A percentile compares a stretch with the other conserved stretches of the same genome.
These are phyloP conservation scores for Alectoris magna DNA, from an alignment of 2,797 vertebrate species.

Conservation along the genomic window DNA sequence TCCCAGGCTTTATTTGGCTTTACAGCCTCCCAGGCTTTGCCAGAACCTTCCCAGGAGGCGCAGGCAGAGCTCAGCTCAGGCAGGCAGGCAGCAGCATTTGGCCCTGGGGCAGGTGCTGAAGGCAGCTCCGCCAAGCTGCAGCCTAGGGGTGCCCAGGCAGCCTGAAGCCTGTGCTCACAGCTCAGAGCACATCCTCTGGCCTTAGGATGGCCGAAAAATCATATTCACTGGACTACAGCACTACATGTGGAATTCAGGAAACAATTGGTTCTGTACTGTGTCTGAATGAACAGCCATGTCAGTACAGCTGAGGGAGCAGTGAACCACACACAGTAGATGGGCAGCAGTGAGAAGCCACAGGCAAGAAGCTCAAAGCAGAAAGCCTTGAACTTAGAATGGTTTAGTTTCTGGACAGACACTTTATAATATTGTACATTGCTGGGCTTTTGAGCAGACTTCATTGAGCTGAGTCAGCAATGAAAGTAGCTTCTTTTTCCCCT, in stretches of 20 bases:
- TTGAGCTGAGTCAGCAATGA: neutral
- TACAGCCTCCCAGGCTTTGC: neutral
- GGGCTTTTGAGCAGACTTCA: neutral
- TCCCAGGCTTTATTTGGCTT: too few relatives aligned
- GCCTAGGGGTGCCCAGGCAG: neutral
- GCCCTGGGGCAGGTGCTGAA: rapidly evolving
- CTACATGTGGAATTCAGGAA: neutral
- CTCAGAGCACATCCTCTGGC: neutral
- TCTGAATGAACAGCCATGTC: neutral
- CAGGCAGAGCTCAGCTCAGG: neutral
- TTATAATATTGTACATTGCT: neutral
- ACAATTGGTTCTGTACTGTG: neutral
- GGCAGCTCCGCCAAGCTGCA: neutral
- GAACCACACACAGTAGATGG: neutral
- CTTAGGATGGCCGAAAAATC: neutral
- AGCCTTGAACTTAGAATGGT: neutral
- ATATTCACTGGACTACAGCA: neutral
- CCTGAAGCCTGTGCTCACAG: neutral
- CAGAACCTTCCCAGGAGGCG: neutral
- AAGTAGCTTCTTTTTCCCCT: neutral
- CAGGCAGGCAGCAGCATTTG: neutral
- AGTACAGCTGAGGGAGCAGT: neutral
- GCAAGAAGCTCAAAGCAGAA: neutral
- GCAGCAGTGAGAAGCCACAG: neutral
- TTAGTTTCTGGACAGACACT: neutral